phyloP scores from a whole-genome alignment of 2,888 invertebrate genomes.

The Pegoplata infirma region DNA sequence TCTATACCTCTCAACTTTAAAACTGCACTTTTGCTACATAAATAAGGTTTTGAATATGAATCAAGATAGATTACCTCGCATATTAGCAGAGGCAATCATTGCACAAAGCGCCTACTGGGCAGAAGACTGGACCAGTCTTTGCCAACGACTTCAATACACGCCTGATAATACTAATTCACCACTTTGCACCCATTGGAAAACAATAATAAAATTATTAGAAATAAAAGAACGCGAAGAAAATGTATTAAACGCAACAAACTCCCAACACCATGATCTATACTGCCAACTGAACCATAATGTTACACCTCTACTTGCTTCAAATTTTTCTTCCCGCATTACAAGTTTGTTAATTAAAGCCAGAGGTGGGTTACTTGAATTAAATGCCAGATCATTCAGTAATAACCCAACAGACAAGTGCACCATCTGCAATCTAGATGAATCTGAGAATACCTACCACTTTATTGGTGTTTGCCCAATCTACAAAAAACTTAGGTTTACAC shows the following conservation, averaged over 20 bases:
- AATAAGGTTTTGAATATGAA: not conserved
- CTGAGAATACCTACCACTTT: not conserved
- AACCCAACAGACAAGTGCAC: not conserved
- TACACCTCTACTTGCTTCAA: not conserved
- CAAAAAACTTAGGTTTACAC: not conserved
- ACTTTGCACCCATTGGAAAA: not conserved
- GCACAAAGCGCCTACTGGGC: not conserved
- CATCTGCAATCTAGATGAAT: not conserved
- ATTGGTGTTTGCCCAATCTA: not conserved
- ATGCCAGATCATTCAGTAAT: no score
- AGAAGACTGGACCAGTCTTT: not conserved
- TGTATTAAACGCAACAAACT: not conserved
- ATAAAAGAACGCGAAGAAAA: not conserved
- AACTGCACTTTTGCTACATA: not conserved
- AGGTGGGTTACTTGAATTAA: not conserved
- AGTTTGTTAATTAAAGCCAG: not conserved
- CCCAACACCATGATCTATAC: not conserved
- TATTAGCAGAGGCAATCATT: not conserved
- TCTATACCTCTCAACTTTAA: not conserved
- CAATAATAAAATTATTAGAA: not conserved
- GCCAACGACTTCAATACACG: not conserved
- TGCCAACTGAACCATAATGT: not conserved
- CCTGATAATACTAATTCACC: not conserved
- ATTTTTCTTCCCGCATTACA: no score
- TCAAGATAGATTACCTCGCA: not conserved